Conservation (phyloP, 1,140 invertebrate species). For the Ips typographus region DNA sequence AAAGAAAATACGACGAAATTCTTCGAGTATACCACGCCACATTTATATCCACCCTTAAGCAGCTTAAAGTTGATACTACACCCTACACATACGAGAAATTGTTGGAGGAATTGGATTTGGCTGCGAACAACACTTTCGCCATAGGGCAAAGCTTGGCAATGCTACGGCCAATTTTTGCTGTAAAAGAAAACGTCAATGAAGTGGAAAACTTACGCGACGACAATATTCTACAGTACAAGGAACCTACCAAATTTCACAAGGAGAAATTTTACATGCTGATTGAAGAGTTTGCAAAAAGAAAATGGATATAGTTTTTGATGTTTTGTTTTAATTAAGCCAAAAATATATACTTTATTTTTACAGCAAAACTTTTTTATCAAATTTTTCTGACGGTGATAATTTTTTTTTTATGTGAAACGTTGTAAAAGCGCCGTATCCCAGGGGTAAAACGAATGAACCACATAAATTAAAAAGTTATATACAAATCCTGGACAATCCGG, state of each 20-base stretch:
- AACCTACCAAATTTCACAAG: slow-evolving; percentile 7
- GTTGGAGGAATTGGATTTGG: slow-evolving; percentile 30
- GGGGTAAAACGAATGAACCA: too few species aligned
- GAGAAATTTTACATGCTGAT: slow-evolving; percentile 21
- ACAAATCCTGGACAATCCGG: too few species aligned
- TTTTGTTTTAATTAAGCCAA: neutral
- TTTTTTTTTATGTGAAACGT: too few species aligned
- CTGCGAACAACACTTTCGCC: slow-evolving; percentile 14
- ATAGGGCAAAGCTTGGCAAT: slow-evolving; percentile 39
- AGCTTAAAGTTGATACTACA: slow-evolving; percentile 34
- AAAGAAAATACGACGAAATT: slow-evolving; percentile 52
- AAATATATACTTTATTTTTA: neutral
- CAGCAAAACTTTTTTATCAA: too few species aligned
- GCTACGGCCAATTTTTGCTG: slow-evolving; percentile 27
- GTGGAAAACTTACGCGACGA: slow-evolving; percentile 12
- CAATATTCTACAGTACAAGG: slow-evolving; percentile 7
- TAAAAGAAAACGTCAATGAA: slow-evolving; percentile 16
- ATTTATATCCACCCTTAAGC: slow-evolving; percentile 43
- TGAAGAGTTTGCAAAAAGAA: slow-evolving; percentile 27
- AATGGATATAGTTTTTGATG: slow-evolving; percentile 20
- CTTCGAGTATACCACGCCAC: slow-evolving; percentile 51
- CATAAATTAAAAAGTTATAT: too few species aligned
- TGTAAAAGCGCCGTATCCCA: too few species aligned
- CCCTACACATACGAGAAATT: slow-evolving; percentile 35
- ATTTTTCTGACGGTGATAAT: too few species aligned